phyloP scores from a whole-genome alignment of 2,888 invertebrate genomes.

The Metopia argyrocephala region DNA sequence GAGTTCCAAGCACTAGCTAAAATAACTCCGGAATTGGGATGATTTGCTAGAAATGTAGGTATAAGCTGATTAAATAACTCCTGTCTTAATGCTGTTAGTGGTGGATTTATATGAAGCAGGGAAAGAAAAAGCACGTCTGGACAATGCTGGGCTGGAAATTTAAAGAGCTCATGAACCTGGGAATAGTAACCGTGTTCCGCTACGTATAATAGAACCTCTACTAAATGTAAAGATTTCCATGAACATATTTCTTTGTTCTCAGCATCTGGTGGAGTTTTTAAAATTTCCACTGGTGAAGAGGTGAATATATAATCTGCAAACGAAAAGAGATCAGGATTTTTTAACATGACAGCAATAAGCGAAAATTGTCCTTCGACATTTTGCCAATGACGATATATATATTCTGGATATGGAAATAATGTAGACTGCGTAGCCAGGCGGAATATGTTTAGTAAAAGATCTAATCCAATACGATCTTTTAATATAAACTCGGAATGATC shows the following conservation, averaged over 20 bases:
- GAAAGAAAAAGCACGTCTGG: slow-evolving; percentile 96
- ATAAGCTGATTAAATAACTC: slow-evolving; percentile 92
- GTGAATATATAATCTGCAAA: slow-evolving; percentile 95
- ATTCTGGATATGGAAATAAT: slow-evolving; percentile 90
- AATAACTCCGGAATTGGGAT: slow-evolving; percentile 97
- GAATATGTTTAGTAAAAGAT: slow-evolving; percentile 89
- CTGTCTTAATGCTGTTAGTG: slow-evolving; percentile 87
- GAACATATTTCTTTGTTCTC: slow-evolving; percentile 95
- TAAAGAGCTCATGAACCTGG: slow-evolving; percentile 90
- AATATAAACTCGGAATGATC: slow-evolving; percentile 94
- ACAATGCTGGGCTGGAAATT: slow-evolving; percentile 94
- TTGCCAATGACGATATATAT: slow-evolving; percentile 94
- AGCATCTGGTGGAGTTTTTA: slow-evolving; percentile 96
- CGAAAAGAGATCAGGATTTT: slow-evolving; percentile 95
- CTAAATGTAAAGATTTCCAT: slow-evolving; percentile 95
- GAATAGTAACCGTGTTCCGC: slow-evolving; percentile 92
- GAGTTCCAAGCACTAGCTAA: slow-evolving; percentile 97
- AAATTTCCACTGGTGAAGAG: slow-evolving; percentile 90
- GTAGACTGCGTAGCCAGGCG: slow-evolving; percentile 88
- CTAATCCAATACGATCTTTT: slow-evolving; percentile 91
- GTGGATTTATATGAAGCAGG: slow-evolving; percentile 91
- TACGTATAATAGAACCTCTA: slow-evolving; percentile 91
- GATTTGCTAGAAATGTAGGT: slow-evolving; percentile 95
- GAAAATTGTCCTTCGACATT: slow-evolving; percentile 96
- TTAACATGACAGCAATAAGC: slow-evolving; percentile 90